Evolutionary conservation across 1,140 invertebrate species (phyloP).

Genomic region (Catajapyx aquilonaris): DNA sequence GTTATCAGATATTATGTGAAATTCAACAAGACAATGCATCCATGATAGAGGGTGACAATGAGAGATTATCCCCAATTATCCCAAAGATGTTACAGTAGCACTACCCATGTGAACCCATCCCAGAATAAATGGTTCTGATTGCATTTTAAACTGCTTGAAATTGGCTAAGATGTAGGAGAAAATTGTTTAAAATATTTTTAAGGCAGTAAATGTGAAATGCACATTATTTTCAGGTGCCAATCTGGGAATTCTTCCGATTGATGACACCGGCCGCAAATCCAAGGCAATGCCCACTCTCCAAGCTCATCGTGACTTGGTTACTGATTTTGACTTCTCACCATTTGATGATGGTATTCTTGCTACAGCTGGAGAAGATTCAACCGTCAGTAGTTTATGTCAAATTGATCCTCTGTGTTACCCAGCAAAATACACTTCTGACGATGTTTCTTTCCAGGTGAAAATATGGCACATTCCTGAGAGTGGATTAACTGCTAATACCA

Average conservation of each 20-base stretch:
- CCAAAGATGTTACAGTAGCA: no score
- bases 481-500: slow-evolving; percentile 53
- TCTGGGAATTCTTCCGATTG: slow-evolving; percentile 62
- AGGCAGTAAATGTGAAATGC: neutral
- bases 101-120: no score
- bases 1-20: no score
- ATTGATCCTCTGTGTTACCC: no score
- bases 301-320: slow-evolving; percentile 70
- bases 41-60: no score
- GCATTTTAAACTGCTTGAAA: no score
- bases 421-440: slow-evolving; percentile 6
- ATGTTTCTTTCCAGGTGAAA: slow-evolving; percentile 36
- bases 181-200: no score
- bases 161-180: no score
- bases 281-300: slow-evolving; percentile 64
- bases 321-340: slow-evolving; percentile 86
- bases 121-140: no score
- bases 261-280: slow-evolving; percentile 65
- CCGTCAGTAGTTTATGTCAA: no score
- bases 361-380: slow-evolving; percentile 75
- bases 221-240: slow-evolving; percentile 39
- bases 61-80: no score
- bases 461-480: slow-evolving; percentile 65
- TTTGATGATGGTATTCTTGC: slow-evolving; percentile 80
- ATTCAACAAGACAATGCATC: no score